Percentiles rank a stretch among this genome's conserved stretches.
Conservation (phyloP, 2,113 vertebrate species). For the Mormyrus lacerda region DNA sequence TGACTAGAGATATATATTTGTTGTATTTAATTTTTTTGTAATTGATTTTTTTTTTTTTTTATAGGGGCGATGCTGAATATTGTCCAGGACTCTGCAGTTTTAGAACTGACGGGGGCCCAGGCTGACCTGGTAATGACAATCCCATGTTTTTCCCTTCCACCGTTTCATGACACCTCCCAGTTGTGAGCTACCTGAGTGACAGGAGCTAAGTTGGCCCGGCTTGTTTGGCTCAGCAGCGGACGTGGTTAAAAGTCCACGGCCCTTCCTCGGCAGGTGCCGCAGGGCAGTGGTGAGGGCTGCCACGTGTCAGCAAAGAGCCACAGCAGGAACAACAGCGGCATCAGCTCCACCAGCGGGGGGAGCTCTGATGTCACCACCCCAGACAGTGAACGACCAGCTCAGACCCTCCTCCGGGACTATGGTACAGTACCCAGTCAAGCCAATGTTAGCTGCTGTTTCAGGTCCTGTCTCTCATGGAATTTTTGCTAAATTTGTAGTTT, state of each 20-base stretch:
- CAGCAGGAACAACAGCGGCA: conserved; percentile 78
- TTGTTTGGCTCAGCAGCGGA: background rate
- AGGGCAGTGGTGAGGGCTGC: conserved; percentile 39
- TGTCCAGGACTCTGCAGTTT: conserved; percentile 79
- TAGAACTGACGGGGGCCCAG: conserved; percentile 73
- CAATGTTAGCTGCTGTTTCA: background rate
- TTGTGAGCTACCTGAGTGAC: background rate
- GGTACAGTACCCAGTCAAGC: conserved; percentile 55
- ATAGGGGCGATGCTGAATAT: conserved; percentile 85
- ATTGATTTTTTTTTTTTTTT: conserved; percentile 6
- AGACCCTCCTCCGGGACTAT: conserved; percentile 78
- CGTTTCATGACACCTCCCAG: background rate
- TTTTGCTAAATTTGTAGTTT: background rate
- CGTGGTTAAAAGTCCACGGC: background rate
- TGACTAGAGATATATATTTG: background rate
- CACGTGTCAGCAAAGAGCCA: conserved; percentile 64
- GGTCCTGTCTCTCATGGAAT: background rate
- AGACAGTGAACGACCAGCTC: conserved; percentile 76
- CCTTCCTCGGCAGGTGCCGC: conserved; percentile 38
- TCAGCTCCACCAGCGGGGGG: conserved; percentile 75
- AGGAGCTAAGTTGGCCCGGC: background rate
- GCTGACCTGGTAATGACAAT: conserved; percentile 63
- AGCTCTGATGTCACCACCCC: conserved; percentile 76
- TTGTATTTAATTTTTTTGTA: background rate
- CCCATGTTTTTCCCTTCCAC: background rate